phyloP scores from a whole-genome alignment of 2,888 invertebrate species.

The Bedellia somnulentella region DNA sequence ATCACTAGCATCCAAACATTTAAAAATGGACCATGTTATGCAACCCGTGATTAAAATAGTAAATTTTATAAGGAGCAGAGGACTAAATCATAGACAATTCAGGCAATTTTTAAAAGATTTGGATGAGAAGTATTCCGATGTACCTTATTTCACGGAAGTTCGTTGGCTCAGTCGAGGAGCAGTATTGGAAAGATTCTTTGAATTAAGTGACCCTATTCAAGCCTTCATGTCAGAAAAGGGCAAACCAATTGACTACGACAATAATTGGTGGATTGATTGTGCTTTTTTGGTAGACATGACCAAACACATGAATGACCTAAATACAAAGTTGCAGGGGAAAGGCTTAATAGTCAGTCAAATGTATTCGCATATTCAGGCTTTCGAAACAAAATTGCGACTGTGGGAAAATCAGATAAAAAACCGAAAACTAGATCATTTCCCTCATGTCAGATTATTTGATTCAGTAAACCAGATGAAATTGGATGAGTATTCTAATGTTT shows the following conservation, averaged over 20 bases:
- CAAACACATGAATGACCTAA: conserved; percentile 4
- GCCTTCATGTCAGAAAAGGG: neutral
- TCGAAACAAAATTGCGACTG: neutral
- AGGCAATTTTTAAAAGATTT: conserved; percentile 10
- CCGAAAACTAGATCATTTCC: neutral
- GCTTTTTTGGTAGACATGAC: conserved; percentile 5
- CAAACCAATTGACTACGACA: too few species aligned
- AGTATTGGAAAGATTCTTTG: neutral
- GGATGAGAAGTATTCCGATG: conserved; percentile 1
- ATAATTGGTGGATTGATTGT: conserved; percentile 3
- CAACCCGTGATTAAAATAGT: conserved; percentile 1
- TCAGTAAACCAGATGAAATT: too few species aligned
- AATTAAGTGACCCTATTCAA: neutral
- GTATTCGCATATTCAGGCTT: neutral
- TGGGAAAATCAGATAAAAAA: neutral
- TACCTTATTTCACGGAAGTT: neutral
- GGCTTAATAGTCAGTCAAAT: too few species aligned
- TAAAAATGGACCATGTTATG: neutral
- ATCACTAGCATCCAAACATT: neutral
- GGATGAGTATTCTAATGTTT: too few species aligned
- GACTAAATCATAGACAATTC: conserved; percentile 10
- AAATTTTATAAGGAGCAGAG: conserved; percentile 3
- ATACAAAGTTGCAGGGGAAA: conserved; percentile 5
- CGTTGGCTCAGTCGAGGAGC: neutral
- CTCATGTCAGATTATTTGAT: neutral